Base-by-base conservation (phyloP, 2,888 invertebrate species). In the Cremastobaeus sp. region DNA sequence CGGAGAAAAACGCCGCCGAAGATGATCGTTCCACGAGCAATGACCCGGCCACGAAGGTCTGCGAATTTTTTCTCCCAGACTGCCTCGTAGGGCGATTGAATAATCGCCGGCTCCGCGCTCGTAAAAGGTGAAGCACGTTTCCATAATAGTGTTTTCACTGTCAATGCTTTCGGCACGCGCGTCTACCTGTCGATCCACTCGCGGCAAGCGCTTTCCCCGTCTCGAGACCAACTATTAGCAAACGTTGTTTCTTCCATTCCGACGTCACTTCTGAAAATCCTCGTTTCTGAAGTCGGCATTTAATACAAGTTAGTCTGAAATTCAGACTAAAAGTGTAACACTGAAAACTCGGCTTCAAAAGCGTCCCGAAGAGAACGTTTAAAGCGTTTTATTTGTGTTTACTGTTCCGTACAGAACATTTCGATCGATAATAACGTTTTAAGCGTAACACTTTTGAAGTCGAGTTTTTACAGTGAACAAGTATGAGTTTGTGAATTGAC, bases 111-210 rank as follows among this genome's bases (percentile, higher is more conserved):
- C 76, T 77, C 64, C 43, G 71, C 74, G 73, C 72, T 78, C 77
- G 74, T 78, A 78, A 78, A 78, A 77, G 78, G 77, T 76, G 64
- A 78, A 76, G 76, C 77, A 71, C 74, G 78, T 78, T 77, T 78
- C 78, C 77, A 78, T 78, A 78, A 78, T 68, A 43, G 77, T 64
- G 74, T 78, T 78, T 77, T 78, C 77, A 76, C 77, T 78, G 78
- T 76, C 78, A 78, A 77, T 78, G 78, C 74, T 71, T 73, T 66
- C 66, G 74, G 62, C 76, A 72, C 74, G 72, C 71, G 71, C 71
- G 54, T 59, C 52, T 60, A 71, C 48, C 70, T 71, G 43, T 54
- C 70, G 54, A 65, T 43, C 59, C 25, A 59, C 41, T 59, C 20
- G 45, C 41, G n/a, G 32, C 48, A 72, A 69, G 50, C 18, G 48